Conservation (phyloP, 2,113 vertebrate species). For the Rafetus swinhoei region DNA sequence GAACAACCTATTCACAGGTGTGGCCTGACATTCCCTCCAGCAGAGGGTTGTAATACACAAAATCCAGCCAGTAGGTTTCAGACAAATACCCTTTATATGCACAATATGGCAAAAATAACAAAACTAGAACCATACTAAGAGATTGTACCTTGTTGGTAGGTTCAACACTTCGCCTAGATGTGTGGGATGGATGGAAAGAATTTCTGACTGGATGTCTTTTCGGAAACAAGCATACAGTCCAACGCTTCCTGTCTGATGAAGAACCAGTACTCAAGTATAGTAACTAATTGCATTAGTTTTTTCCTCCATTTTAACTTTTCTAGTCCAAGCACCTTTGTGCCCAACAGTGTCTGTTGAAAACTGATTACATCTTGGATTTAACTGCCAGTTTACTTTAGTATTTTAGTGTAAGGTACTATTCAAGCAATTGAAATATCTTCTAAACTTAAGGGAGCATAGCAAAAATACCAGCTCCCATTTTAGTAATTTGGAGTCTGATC, state of each 20-base stretch:
- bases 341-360: neutral
- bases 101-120: neutral
- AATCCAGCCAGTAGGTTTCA: neutral
- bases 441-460: too few species aligned
- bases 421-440: neutral
- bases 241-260: slow-evolving; percentile 75
- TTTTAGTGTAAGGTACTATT: neutral
- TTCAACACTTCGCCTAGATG: slow-evolving; percentile 74
- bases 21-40: neutral
- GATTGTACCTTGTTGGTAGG: slow-evolving; percentile 58
- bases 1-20: too few species aligned
- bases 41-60: neutral
- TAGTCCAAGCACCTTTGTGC: neutral
- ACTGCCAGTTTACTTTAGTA: neutral
- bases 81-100: neutral
- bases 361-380: neutral
- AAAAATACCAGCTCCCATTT: neutral
- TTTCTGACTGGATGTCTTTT: slow-evolving; percentile 76
- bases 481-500: neutral
- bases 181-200: slow-evolving; percentile 82
- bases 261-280: slow-evolving; percentile 70
- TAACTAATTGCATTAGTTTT: neutral
- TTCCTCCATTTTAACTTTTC: neutral
- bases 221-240: slow-evolving; percentile 73
- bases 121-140: neutral